These are phyloP conservation scores for Neodiprion lecontei DNA, from an alignment of 1,140 invertebrate genomes.

Conservation along the genomic window DNA sequence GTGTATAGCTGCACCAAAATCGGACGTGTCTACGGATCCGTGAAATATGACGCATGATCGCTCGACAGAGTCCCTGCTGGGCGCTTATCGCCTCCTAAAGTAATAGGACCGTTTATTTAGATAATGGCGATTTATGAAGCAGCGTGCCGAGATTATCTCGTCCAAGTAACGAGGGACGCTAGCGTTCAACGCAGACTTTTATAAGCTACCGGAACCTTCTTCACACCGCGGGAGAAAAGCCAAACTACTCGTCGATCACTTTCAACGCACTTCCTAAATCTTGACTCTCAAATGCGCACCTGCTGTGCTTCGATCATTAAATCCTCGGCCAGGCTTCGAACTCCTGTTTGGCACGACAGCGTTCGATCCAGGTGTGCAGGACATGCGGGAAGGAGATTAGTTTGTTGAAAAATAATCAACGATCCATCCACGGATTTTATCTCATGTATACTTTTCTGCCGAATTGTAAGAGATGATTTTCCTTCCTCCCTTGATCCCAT, in stretches of 20 bases:
- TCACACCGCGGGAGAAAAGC: neutral
- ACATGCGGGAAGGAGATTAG: no score
- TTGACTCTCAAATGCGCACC: no score
- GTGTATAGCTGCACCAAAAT: neutral
- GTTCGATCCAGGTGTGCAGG: no score
- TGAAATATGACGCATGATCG: neutral
- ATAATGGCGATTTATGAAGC: conserved; percentile 5
- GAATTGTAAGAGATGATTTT: no score
- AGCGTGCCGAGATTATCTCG: conserved; percentile 1
- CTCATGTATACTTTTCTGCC: no score
- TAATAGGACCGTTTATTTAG: conserved; percentile 7
- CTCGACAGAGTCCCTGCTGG: conserved; percentile 4
- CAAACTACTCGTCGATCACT: conserved; percentile 2
- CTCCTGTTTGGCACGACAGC: no score
- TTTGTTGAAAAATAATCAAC: no score
- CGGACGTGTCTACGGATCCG: neutral
- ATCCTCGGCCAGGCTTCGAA: no score
- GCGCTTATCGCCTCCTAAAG: conserved; percentile 1
- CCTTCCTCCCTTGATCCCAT: no score
- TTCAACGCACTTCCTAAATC: neutral
- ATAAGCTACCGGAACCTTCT: neutral
- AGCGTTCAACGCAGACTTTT: neutral
- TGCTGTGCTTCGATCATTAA: no score
- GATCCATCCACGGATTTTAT: no score
- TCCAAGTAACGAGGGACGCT: neutral